Evolutionary conservation across 2,888 invertebrate genomes (phyloP).

Genomic region (Acanthosepion pharaonis): DNA sequence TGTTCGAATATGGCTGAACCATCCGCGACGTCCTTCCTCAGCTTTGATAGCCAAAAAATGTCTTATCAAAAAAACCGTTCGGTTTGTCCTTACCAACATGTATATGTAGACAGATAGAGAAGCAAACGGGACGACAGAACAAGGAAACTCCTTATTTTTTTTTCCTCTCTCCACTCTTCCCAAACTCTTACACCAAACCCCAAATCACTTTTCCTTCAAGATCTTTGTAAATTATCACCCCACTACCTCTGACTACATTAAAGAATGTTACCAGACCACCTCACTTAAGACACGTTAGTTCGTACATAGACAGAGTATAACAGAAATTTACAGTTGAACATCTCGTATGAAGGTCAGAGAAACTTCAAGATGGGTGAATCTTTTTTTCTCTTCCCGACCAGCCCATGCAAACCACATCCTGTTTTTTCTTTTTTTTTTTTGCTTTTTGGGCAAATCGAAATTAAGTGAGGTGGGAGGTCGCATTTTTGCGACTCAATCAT

Average conservation of each 20-base stretch:
- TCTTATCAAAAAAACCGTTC: background rate
- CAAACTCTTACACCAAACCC: background rate
- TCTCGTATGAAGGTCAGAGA: slow-evolving; percentile 14
- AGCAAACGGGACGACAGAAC: background rate
- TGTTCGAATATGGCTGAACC: background rate
- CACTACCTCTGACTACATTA: background rate
- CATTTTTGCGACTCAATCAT: background rate
- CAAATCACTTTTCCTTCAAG: background rate
- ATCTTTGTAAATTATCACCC: background rate
- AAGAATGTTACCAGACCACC: background rate
- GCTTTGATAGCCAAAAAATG: background rate
- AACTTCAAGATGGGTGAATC: background rate
- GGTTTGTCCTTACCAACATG: background rate
- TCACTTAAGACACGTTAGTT: background rate
- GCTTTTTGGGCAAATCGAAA: too few species aligned
- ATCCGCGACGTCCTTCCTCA: background rate
- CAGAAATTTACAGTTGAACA: background rate
- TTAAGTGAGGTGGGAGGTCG: background rate
- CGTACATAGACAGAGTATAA: background rate
- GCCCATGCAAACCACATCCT: background rate
- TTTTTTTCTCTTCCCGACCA: background rate
- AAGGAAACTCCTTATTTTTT: background rate
- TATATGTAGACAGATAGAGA: background rate
- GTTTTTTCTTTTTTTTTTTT: background rate
- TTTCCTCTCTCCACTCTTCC: background rate